Evolutionary conservation across 2,888 invertebrate species (phyloP).

Genomic region (Antheraea yamamai): DNA sequence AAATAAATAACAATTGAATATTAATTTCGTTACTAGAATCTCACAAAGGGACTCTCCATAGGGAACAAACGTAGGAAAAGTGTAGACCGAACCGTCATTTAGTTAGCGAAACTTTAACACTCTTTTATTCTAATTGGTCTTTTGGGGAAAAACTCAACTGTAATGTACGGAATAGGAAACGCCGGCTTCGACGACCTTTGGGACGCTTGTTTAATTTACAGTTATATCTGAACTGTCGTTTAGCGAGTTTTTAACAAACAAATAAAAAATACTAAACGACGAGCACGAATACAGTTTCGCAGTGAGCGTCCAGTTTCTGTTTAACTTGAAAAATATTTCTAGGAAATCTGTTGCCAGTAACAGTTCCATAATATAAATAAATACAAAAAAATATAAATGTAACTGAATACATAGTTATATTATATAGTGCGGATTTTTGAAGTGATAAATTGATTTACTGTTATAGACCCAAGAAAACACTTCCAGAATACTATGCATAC

Average conservation of each 20-base stretch:
- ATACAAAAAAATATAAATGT: too few species aligned
- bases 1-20: constrained; percentile 1
- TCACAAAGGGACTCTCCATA: background rate
- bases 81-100: constrained; percentile 55
- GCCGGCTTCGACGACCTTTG: constrained; percentile 42
- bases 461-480: too few species aligned
- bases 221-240: constrained; percentile 35
- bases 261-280: constrained; percentile 15
- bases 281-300: constrained; percentile 2
- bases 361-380: too few species aligned
- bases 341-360: background rate
- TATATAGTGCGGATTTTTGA: too few species aligned
- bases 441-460: too few species aligned
- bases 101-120: constrained; percentile 69
- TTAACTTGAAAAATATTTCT: background rate
- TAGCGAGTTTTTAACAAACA: constrained; percentile 18
- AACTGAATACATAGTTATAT: too few species aligned
- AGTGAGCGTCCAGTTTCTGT: background rate
- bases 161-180: constrained; percentile 48
- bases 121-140: constrained; percentile 76
- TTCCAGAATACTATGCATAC: too few species aligned
- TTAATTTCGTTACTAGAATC: constrained; percentile 15
- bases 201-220: constrained; percentile 56
- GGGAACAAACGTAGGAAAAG: constrained; percentile 30
- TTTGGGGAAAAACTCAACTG: constrained; percentile 56